Evolutionary conservation across 2,888 invertebrate genomes (phyloP).

Genomic region (Synanthedon tipuliformis): DNA sequence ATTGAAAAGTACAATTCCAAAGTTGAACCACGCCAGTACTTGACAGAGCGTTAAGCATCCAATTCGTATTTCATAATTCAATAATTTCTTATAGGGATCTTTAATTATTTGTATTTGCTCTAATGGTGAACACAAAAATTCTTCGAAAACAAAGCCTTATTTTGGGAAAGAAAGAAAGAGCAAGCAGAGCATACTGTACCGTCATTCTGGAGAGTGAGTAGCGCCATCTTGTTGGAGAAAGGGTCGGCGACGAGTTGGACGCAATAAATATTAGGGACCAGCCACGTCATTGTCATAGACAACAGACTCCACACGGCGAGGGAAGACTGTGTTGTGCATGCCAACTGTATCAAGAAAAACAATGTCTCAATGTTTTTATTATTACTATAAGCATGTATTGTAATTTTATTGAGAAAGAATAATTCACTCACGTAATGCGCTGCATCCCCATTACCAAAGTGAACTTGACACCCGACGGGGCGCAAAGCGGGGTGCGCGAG

Average conservation of each 20-base stretch:
- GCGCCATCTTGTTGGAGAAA: slow-evolving; percentile 75
- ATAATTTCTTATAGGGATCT: no score
- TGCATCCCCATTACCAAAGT: slow-evolving; percentile 54
- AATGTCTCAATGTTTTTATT: background rate
- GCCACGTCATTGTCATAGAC: slow-evolving; percentile 77
- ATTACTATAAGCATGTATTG: background rate
- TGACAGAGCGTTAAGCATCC: no score
- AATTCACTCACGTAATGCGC: slow-evolving; percentile 56
- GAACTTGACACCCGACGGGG: slow-evolving; percentile 50
- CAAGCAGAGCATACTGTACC: slow-evolving; percentile 45
- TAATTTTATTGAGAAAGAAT: background rate
- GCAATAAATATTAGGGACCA: slow-evolving; percentile 54
- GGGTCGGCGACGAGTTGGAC: slow-evolving; percentile 66
- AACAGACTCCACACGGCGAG: slow-evolving; percentile 80
- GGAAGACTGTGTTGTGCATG: slow-evolving; percentile 65
- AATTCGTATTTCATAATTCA: no score
- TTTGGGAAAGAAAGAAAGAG: no score
- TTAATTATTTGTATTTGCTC: no score
- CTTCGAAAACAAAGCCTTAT: no score
- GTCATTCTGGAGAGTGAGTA: slow-evolving; percentile 72
- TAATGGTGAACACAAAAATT: no score
- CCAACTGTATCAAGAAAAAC: slow-evolving; percentile 36
- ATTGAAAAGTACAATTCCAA: no score
- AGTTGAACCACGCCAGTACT: no score
- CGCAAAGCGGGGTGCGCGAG: slow-evolving; percentile 54